phyloP scores from a whole-genome alignment of 2,797 vertebrate genomes.

The Scleropages formosus region DNA sequence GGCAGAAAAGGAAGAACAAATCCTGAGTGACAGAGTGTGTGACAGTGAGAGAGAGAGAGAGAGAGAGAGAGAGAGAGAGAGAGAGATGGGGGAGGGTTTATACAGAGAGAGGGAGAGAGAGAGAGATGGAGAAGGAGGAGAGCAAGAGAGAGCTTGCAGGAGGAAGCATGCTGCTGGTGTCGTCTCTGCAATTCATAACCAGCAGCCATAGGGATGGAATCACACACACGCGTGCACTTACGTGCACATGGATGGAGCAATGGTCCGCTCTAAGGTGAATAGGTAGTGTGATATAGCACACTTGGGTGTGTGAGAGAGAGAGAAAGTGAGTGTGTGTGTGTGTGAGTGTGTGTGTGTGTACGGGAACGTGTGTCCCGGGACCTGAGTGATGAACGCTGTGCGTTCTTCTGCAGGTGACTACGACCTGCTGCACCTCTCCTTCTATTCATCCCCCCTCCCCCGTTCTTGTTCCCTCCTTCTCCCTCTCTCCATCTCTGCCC shows the following conservation, averaged over 20 bases:
- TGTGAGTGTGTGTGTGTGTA: constrained; percentile 28
- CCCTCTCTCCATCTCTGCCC: constrained; percentile 26
- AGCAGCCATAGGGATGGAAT: constrained; percentile 30
- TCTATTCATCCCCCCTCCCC: constrained; percentile 21
- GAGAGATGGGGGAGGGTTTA: not conserved
- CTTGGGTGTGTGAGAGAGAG: not conserved
- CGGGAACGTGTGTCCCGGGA: not conserved
- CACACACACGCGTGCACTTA: constrained; percentile 3
- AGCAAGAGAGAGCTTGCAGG: constrained; percentile 18
- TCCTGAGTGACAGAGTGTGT: constrained; percentile 18
- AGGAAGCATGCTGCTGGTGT: constrained; percentile 7
- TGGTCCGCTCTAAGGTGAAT: not conserved
- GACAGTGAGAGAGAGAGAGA: constrained; percentile 8
- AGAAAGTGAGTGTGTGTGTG: too few species aligned
- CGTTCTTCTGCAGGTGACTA: constrained; percentile 54
- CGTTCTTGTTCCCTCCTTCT: not conserved
- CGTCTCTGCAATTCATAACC: not conserved
- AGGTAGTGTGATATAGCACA: not conserved
- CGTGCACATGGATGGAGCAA: not conserved
- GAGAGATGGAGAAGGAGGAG: constrained; percentile 24
- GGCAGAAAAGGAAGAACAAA: not conserved
- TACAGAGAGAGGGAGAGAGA: constrained; percentile 31
- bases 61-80: not conserved
- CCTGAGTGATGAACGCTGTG: constrained; percentile 29
- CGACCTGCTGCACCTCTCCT: constrained; percentile 50